A percentile compares a stretch with the other conserved stretches of the same genome.
Evolutionary conservation across 2,113 vertebrate genomes (phyloP).

Genomic region (Perccottus glenii): DNA sequence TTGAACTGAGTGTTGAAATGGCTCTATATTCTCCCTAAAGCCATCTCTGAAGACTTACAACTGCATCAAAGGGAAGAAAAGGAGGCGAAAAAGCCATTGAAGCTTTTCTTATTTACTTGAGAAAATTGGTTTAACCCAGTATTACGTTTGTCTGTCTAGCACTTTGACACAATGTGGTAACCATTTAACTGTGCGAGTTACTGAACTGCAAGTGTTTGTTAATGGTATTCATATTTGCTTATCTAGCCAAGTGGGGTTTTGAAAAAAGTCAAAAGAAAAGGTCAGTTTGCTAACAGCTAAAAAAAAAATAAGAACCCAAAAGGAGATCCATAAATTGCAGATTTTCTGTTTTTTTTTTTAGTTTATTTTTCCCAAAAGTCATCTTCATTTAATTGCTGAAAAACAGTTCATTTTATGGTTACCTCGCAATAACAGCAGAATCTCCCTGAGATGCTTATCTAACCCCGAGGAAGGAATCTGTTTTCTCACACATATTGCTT

Average conservation of each 20-base stretch:
- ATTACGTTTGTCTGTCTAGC: too few relatives aligned
- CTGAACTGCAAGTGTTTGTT: background rate
- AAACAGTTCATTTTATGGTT: background rate
- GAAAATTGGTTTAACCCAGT: constrained; percentile 10
- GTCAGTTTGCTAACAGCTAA: background rate
- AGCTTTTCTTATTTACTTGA: constrained; percentile 23
- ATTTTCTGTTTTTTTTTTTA: background rate
- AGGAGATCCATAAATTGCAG: background rate
- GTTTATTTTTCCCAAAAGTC: background rate
- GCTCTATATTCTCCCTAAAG: constrained; percentile 15
- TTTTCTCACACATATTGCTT: constrained; percentile 12
- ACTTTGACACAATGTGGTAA: too few relatives aligned
- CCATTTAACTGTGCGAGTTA: too few relatives aligned
- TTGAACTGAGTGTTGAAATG: constrained; percentile 33
- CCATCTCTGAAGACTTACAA: constrained; percentile 2
- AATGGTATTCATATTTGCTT: background rate
- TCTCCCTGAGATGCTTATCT: constrained; percentile 18
- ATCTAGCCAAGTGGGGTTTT: background rate
- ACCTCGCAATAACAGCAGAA: constrained; percentile 13
- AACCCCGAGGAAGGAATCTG: constrained; percentile 8
- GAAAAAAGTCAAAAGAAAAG: background rate
- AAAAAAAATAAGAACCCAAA: background rate
- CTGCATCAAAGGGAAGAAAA: constrained; percentile 6
- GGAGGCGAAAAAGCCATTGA: constrained; percentile 9
- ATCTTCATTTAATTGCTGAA: background rate